Conservation (phyloP, 1,140 invertebrate genomes). For the Zaprionus camerounensis region DNA sequence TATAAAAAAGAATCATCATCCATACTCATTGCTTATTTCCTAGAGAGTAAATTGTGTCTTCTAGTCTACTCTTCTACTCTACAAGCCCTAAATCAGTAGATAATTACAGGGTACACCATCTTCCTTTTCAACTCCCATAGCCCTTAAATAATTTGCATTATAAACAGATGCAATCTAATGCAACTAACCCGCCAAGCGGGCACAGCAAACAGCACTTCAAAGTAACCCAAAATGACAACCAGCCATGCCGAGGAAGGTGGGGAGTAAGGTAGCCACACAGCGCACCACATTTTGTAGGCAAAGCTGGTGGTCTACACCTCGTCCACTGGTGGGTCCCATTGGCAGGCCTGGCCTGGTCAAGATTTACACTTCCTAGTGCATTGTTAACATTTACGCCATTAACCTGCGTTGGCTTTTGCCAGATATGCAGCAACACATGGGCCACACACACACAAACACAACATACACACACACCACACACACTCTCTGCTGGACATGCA, state of each 20-base stretch:
- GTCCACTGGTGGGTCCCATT: neutral
- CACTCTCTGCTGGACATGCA: neutral
- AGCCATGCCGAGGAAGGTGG: neutral
- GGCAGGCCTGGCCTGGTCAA: constrained; percentile 40
- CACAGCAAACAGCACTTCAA: constrained; percentile 15
- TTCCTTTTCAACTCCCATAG: neutral
- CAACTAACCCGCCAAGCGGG: neutral
- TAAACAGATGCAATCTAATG: constrained; percentile 6
- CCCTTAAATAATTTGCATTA: constrained; percentile 7
- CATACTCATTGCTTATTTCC: no score
- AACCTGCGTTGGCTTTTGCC: constrained; percentile 76
- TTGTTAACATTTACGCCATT: constrained; percentile 83
- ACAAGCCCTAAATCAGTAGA: neutral
- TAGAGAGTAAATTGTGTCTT: no score
- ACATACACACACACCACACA: neutral
- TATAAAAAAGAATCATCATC: no score
- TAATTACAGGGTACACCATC: neutral
- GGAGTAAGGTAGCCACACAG: no score
- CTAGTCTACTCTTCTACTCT: neutral
- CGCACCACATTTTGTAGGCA: neutral
- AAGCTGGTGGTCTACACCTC: neutral
- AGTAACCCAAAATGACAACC: constrained; percentile 24
- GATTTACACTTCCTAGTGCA: constrained; percentile 79
- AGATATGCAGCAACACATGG: constrained; percentile 63
- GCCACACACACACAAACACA: constrained; percentile 57